Conservation (phyloP, 2,113 vertebrate species). For the Syrmaticus mikado region DNA sequence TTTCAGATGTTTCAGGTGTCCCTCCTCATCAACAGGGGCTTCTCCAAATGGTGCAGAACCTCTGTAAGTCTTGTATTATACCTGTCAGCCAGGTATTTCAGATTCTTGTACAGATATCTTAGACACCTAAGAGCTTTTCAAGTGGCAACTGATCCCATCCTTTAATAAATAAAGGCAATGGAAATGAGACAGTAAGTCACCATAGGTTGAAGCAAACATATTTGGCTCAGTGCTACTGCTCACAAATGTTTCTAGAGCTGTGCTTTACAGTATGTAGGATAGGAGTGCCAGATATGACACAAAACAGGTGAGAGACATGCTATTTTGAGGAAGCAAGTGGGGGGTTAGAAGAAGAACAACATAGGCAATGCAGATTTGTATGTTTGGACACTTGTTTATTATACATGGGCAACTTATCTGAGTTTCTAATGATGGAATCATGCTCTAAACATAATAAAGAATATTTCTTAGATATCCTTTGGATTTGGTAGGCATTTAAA, state of each 20-base stretch:
- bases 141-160: neutral
- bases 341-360: neutral
- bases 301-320: neutral
- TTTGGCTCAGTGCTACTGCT: neutral
- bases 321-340: neutral
- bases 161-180: neutral
- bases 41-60: neutral
- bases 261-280: neutral
- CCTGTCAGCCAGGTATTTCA: neutral
- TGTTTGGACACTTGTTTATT: neutral
- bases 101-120: neutral
- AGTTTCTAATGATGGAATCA: neutral
- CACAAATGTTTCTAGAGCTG: neutral
- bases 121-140: neutral
- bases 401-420: neutral
- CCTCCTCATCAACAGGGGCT: neutral
- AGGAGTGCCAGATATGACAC: neutral
- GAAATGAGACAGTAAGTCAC: neutral
- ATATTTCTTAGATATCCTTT: neutral
- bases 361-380: neutral
- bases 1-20: neutral
- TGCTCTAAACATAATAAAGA: neutral
- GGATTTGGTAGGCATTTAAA: neutral
- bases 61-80: neutral
- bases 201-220: neutral